Evolutionary conservation across 2,888 invertebrate genomes (phyloP).

Genomic region (Lithophane leautieri): DNA sequence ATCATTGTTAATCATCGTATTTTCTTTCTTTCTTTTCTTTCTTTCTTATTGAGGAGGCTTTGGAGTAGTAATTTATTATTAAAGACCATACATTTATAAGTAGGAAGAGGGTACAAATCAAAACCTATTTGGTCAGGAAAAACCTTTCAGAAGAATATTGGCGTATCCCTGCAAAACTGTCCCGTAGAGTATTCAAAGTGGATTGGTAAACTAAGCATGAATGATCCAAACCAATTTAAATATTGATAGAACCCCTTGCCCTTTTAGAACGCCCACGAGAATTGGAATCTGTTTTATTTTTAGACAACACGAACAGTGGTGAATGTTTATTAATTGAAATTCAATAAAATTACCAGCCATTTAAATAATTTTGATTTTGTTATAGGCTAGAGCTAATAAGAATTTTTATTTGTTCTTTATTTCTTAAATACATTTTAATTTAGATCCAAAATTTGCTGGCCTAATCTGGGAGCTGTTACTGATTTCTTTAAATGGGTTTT

Average conservation of each 20-base stretch:
- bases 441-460: not conserved
- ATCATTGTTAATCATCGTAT: too few species aligned
- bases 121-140: slow-evolving; percentile 16
- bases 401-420: not conserved
- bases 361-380: not conserved
- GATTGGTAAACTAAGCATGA: slow-evolving; percentile 29
- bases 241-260: slow-evolving; percentile 42
- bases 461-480: slow-evolving; percentile 20
- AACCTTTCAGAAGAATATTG: slow-evolving; percentile 12
- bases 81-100: not conserved
- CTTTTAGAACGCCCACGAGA: slow-evolving; percentile 12
- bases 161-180: not conserved
- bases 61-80: not conserved
- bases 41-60: not conserved
- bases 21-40: too few species aligned
- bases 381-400: not conserved
- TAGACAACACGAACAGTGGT: not conserved
- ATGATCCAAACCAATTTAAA: slow-evolving; percentile 50
- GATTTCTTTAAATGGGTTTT: not conserved
- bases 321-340: slow-evolving; percentile 11
- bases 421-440: not conserved
- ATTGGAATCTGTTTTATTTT: slow-evolving; percentile 17
- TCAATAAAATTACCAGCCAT: accelerated
- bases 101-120: not conserved
- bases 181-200: slow-evolving; percentile 34